Percentiles rank a stretch among this genome's conserved stretches.
Conservation (phyloP, 1,140 invertebrate genomes). For the Drosophila rufa region DNA sequence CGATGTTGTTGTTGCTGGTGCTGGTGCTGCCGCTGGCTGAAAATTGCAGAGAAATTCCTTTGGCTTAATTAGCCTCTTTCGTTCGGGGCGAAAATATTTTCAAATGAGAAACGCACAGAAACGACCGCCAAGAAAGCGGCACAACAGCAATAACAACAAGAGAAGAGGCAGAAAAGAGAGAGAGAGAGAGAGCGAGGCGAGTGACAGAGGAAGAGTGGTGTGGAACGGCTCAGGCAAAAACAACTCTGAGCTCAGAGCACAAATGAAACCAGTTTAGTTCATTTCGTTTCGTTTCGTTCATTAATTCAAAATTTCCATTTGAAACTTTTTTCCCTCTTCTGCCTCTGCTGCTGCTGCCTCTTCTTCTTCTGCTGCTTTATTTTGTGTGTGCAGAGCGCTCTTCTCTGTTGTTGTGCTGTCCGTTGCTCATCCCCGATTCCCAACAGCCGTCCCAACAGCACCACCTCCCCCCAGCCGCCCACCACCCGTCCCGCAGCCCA, state of each 20-base stretch:
- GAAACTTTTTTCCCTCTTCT: slow-evolving; percentile 73
- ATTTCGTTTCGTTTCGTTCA: slow-evolving; percentile 84
- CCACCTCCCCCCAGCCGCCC: slow-evolving; percentile 25
- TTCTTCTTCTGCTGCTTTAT: slow-evolving; percentile 40
- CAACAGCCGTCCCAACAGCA: slow-evolving; percentile 30
- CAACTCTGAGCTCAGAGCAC: slow-evolving; percentile 71
- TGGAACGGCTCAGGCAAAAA: slow-evolving; percentile 34
- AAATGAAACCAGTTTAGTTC: slow-evolving; percentile 84
- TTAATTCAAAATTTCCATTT: slow-evolving; percentile 84
- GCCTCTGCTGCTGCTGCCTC: slow-evolving; percentile 28
- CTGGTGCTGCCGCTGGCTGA: slow-evolving; percentile 34
- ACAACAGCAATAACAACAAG: slow-evolving; percentile 56
- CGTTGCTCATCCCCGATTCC: slow-evolving; percentile 65
- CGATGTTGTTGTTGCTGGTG: slow-evolving; percentile 30
- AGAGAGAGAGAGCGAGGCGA: slow-evolving; percentile 17
- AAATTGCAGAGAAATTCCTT: slow-evolving; percentile 84
- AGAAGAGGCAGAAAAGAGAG: slow-evolving; percentile 25
- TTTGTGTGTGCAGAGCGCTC: slow-evolving; percentile 48
- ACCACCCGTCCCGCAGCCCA: slow-evolving; percentile 36
- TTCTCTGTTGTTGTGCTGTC: slow-evolving; percentile 66
- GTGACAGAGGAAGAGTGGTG: slow-evolving; percentile 18
- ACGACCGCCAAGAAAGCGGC: slow-evolving; percentile 73
- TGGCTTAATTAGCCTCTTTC: slow-evolving; percentile 83
- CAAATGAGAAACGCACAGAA: slow-evolving; percentile 72
- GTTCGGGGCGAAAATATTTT: slow-evolving; percentile 82